Conservation (phyloP, 2,888 invertebrate genomes). For the Ypsolopha sequella region DNA sequence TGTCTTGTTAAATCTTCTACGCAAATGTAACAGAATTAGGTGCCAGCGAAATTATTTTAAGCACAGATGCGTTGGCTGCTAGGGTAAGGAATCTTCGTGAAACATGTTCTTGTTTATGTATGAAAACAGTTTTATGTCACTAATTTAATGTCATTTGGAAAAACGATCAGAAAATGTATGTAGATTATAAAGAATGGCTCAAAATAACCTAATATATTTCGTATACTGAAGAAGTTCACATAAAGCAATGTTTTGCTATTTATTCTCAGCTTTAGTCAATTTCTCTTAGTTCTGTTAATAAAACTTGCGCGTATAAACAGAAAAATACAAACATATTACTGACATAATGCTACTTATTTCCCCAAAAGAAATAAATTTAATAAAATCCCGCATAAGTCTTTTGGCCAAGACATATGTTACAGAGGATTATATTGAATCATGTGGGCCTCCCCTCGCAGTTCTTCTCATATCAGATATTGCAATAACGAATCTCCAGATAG, state of each 20-base stretch:
- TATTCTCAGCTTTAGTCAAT: neutral
- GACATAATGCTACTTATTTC: constrained; percentile 27
- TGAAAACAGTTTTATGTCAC: too few relatives aligned
- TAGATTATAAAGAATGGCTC: too few relatives aligned
- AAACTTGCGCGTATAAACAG: too few relatives aligned
- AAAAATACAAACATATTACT: constrained; percentile 4
- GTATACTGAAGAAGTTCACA: neutral
- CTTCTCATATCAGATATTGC: constrained; percentile 22
- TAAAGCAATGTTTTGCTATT: neutral
- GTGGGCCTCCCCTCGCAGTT: constrained; percentile 15
- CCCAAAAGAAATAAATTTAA: constrained; percentile 45
- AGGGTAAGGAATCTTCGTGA: constrained; percentile 9
- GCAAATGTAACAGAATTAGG: constrained; percentile 69
- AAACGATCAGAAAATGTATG: too few relatives aligned
- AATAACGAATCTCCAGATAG: constrained; percentile 10
- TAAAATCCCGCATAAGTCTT: constrained; percentile 45
- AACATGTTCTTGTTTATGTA: constrained; percentile 1
- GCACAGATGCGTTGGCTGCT: constrained; percentile 40
- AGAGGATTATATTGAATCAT: constrained; percentile 54
- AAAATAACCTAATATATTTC: neutral
- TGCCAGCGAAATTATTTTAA: constrained; percentile 61
- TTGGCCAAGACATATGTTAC: constrained; percentile 41
- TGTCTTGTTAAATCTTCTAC: constrained; percentile 63
- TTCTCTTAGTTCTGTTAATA: neutral
- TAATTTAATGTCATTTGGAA: too few relatives aligned